Evolutionary conservation across 2,113 vertebrate genomes (phyloP).

Genomic region (Argyrosomus japonicus): DNA sequence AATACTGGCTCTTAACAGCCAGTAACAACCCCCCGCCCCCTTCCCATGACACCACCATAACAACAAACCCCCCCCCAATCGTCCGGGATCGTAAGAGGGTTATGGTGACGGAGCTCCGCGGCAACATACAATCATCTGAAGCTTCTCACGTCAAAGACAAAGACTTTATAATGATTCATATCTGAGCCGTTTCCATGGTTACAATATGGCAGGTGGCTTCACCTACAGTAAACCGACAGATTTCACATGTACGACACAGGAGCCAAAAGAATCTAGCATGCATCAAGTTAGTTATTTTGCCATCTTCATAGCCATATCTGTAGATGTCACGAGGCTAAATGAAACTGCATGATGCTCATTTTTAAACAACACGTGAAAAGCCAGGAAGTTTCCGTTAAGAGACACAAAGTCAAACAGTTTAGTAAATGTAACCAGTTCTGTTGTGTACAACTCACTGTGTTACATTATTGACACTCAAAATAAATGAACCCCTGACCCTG

Average conservation of each 20-base stretch:
- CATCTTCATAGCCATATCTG: not conserved
- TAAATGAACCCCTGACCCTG: too few species aligned
- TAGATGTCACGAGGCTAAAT: not conserved
- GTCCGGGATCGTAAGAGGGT: not conserved
- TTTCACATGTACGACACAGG: not conserved
- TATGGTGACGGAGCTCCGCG: not conserved
- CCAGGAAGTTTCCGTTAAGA: too few species aligned
- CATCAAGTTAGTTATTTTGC: not conserved
- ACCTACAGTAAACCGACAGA: not conserved
- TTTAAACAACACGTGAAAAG: not conserved
- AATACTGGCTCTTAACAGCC: conserved; percentile 37
- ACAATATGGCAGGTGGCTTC: not conserved
- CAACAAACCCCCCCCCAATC: conserved; percentile 9
- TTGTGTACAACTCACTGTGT: too few species aligned
- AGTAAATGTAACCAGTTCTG: too few species aligned
- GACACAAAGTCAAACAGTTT: not conserved
- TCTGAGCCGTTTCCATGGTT: not conserved
- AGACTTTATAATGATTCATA: not conserved
- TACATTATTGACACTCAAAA: too few species aligned
- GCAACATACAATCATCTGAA: conserved; percentile 11
- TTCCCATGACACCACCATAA: not conserved
- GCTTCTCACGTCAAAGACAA: not conserved
- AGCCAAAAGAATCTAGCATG: not conserved
- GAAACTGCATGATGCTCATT: not conserved
- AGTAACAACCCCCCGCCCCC: conserved; percentile 5